Base-by-base conservation (phyloP, 1,140 invertebrate genomes). In the Pteromalus puparum region DNA sequence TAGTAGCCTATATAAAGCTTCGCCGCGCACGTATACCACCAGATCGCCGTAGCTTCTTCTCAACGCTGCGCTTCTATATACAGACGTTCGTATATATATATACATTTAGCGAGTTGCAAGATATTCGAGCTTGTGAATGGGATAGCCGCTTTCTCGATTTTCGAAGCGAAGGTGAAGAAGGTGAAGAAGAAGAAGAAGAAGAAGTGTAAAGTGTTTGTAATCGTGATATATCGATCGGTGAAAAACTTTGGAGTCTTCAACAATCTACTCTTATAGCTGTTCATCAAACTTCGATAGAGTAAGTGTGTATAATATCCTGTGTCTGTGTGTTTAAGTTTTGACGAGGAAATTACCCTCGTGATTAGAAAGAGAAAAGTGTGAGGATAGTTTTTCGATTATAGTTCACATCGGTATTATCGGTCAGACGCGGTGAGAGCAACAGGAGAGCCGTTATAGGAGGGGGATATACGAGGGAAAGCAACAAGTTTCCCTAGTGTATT, bases 1-100 rank as follows among this genome's bases (percentile, higher is more conserved):
- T n/a, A 61, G 53, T n/a, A 61, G 53, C 82, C 76, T 80, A 84
- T 84, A 84, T 84, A 84, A 84, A 77, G 82, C 82, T 68, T 28
- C 46, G 46, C 9, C 15, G 28, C 68, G 68, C 68, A 15, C 70
- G 5, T 30, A 61, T 65, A 46, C 30, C 68, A 83, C 4, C 82
- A 83, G 82, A 78, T 0, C 42, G 70, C 18, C 75, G 68, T 65
- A 28, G 48, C 46, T 53, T 21, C 68, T 10, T 65, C 26, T 34
- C 38, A 5, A 4, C 34, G 34, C 34, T 9, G 26, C 21, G 24
- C 67, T 30, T 30, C 26, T 26, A 7, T 70, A 7, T 24, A 15
- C n/a, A 5, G 4, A 75, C 18, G 5, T 38, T 21, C 15, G 18
- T 18, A 53, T 18, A 53, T 18, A 53, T 48, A 48, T 12, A 48